Evolutionary conservation across 1,140 invertebrate genomes (phyloP).

Genomic region (Drosophila takahashii): DNA sequence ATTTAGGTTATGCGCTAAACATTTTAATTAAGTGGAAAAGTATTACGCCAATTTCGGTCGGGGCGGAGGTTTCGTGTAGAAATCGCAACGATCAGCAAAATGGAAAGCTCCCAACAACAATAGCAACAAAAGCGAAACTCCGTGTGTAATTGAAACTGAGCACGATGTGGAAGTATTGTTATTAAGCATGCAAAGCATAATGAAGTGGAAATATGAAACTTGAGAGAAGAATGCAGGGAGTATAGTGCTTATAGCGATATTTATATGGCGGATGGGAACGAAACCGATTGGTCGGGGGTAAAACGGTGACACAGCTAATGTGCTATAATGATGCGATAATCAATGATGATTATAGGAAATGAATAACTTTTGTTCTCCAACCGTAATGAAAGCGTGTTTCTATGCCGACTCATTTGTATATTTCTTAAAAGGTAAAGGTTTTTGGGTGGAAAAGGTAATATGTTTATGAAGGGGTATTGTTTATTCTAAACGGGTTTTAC

Average conservation of each 20-base stretch:
- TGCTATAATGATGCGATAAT: conserved; percentile 53
- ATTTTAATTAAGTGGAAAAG: conserved; percentile 83
- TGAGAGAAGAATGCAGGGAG: conserved; percentile 33
- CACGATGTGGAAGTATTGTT: conserved; percentile 81
- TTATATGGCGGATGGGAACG: conserved; percentile 3
- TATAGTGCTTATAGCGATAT: conserved; percentile 13
- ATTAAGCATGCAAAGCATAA: conserved; percentile 83
- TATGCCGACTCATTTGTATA: background rate
- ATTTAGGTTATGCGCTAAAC: conserved; percentile 80
- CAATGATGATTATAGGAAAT: conserved; percentile 56
- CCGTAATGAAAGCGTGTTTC: background rate
- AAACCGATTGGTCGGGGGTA: conserved; percentile 1
- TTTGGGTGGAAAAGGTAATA: background rate
- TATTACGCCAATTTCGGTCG: conserved; percentile 79
- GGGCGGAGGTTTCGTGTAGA: conserved; percentile 53
- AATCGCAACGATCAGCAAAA: conserved; percentile 76
- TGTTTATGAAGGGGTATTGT: background rate
- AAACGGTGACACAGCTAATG: conserved; percentile 64
- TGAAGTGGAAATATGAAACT: conserved; percentile 80
- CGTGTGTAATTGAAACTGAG: conserved; percentile 78
- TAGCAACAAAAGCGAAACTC: conserved; percentile 76
- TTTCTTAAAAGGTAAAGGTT: background rate
- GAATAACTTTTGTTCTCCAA: conserved; percentile 36
- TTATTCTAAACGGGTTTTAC: too few species aligned
- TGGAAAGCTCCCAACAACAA: conserved; percentile 63